Evolutionary conservation across 2,797 vertebrate genomes (phyloP), one percentile per base, ranked within the genome.

Genomic region (Tympanoctomys barrerae): DNA sequence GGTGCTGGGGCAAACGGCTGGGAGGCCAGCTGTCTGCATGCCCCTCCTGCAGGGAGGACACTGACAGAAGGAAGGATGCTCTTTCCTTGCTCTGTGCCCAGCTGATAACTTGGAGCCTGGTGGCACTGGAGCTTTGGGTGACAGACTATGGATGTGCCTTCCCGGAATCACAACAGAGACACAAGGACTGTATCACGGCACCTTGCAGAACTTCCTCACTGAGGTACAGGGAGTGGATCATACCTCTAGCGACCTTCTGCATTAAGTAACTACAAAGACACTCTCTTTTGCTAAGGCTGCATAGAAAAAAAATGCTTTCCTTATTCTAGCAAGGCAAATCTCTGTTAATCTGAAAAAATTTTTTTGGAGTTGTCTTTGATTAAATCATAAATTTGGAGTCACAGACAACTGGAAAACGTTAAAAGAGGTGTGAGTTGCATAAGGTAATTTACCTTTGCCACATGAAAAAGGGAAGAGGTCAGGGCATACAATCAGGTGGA

Each of bases 21-120:
- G 46, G 21, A 12, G 1, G 0, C 49, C 33, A 3, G n/a, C 4
- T 2, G 2, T 80, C 54, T 59, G 11, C 36, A 12, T 6, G 1
- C 2, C 33, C 19, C 10, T 33, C 6, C 6, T 2, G 39, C 0
- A 42, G 73, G 36, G 26, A 36, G 54, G 42, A 89, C 28, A n/a
- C 6, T 1, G 52, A 13, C 57, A 3, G 42, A 36, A 7, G 36
- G 19, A 31, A 4, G 9, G 12, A 18, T 7, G 28, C 42, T 22
- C 54, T 70, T 21, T 54, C 28, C 42, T 9, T 1, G 1, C 16
- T 42, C 84, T 7, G 0, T 1, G 24, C 16, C 14, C 36, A 52
- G 62, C 73, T 13, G 36, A n/a, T 18, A 28, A 3, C 10, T 19
- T 59, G 42, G 22, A 16, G 7, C 0, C 16, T 26, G 36, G 22